Percentiles rank a stretch among this genome's conserved stretches.
Evolutionary conservation across 2,113 vertebrate genomes (phyloP).

Genomic region (Cromileptes altivelis): DNA sequence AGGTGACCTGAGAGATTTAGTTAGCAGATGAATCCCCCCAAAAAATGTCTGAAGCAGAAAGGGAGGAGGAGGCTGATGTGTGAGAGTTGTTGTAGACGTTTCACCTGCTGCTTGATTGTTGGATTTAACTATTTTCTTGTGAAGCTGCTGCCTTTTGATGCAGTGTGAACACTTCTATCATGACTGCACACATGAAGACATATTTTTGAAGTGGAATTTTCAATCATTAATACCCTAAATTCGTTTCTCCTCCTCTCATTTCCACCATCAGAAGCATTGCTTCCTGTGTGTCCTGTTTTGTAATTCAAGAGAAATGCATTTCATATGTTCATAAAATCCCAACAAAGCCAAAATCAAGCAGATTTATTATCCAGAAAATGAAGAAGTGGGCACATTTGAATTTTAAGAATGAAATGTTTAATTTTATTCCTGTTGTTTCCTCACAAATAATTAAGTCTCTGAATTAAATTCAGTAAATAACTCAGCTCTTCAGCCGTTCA

Average conservation of each 20-base stretch:
- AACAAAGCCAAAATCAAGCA: slow-evolving; percentile 37
- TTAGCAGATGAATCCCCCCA: not conserved
- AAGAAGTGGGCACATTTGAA: slow-evolving; percentile 32
- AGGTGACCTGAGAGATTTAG: not conserved
- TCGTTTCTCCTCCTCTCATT: not conserved
- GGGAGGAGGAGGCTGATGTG: slow-evolving; percentile 7
- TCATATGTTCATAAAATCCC: slow-evolving; percentile 9
- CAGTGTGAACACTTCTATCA: not conserved
- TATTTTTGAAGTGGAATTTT: slow-evolving; percentile 11
- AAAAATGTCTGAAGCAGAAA: not conserved
- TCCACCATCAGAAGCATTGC: not conserved
- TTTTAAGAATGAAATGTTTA: slow-evolving; percentile 62
- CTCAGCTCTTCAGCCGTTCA: slow-evolving; percentile 3
- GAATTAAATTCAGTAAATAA: slow-evolving; percentile 13
- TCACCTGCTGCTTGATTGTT: slow-evolving; percentile 28
- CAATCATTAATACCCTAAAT: not conserved
- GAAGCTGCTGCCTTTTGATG: not conserved
- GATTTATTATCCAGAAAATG: slow-evolving; percentile 43
- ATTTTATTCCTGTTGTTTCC: slow-evolving; percentile 47
- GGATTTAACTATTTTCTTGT: not conserved
- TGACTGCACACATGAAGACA: not conserved
- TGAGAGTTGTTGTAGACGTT: not conserved
- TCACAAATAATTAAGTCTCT: slow-evolving; percentile 62
- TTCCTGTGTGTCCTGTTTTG: not conserved
- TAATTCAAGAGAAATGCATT: slow-evolving; percentile 11